These are phyloP conservation scores for Catocala sponsa DNA, from an alignment of 2,888 invertebrate genomes.

Conservation along the genomic window DNA sequence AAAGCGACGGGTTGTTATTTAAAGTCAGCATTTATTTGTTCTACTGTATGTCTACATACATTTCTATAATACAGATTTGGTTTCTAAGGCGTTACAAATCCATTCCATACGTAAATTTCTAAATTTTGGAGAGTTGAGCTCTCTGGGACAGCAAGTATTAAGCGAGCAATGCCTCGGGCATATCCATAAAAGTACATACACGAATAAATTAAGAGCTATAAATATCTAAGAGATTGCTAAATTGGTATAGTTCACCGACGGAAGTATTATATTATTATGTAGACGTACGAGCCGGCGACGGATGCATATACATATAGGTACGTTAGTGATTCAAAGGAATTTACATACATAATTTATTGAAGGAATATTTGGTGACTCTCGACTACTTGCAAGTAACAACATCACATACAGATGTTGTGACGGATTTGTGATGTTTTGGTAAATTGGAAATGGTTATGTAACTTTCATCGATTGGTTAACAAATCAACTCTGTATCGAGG, in stretches of 20 bases:
- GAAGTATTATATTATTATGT: constrained; percentile 44
- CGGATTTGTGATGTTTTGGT: no score
- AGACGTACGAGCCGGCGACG: constrained; percentile 30
- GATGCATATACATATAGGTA: constrained; percentile 21
- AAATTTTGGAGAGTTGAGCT: background rate
- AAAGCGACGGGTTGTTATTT: no score
- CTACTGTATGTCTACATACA: no score
- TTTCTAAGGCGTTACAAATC: no score
- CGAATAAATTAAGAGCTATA: constrained; percentile 8
- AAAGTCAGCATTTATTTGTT: no score
- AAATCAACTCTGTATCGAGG: no score
- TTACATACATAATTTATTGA: constrained; percentile 37
- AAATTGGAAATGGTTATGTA: no score
- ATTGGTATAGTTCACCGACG: constrained; percentile 36
- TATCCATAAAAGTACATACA: constrained; percentile 5
- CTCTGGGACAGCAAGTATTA: background rate
- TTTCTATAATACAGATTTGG: no score
- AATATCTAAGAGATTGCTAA: constrained; percentile 30
- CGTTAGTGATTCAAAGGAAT: constrained; percentile 34
- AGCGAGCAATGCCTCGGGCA: background rate
- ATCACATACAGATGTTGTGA: no score
- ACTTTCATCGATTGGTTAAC: no score
- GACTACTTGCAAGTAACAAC: background rate
- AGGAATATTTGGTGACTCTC: constrained; percentile 33
- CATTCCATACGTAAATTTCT: no score